Conservation (phyloP, 2,797 vertebrate genomes). For the Takifugu rubripes region DNA sequence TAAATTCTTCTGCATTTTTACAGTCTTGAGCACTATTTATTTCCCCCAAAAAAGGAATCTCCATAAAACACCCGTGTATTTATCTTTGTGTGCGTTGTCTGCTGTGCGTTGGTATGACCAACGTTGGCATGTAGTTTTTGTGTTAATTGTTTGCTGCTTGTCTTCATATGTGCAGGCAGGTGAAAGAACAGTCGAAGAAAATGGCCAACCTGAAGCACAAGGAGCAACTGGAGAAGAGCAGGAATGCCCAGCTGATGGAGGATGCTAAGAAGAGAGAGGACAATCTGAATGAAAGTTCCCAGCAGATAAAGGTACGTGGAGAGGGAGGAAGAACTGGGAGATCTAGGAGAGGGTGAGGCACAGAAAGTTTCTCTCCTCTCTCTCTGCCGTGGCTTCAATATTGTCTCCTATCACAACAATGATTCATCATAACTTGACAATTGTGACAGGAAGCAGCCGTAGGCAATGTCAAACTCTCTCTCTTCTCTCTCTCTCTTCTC, state of each 20-base stretch:
- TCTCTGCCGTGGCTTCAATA: constrained; percentile 50
- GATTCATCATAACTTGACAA: constrained; percentile 58
- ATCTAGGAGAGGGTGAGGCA: background rate
- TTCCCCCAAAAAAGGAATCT: too few species aligned
- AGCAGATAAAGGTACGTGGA: constrained; percentile 82
- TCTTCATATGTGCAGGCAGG: constrained; percentile 76
- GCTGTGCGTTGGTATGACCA: background rate
- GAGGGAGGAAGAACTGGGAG: constrained; percentile 4
- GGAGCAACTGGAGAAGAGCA: constrained; percentile 91
- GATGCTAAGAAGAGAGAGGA: constrained; percentile 89
- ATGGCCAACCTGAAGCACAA: constrained; percentile 92
- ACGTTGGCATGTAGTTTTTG: background rate
- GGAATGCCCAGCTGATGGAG: constrained; percentile 88
- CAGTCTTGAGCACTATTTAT: too few species aligned
- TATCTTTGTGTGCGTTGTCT: too few species aligned
- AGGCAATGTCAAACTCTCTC: constrained; percentile 68
- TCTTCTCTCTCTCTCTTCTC: constrained; percentile 11
- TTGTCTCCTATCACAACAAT: constrained; percentile 55
- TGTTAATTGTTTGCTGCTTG: constrained; percentile 4
- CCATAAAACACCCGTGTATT: too few species aligned
- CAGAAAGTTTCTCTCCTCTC: constrained; percentile 50
- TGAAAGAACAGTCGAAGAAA: constrained; percentile 96
- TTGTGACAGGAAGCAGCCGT: constrained; percentile 61
- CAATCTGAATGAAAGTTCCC: constrained; percentile 89
- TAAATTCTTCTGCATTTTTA: background rate